Evolutionary conservation across 2,888 invertebrate species (phyloP), one percentile per base, ranked within the genome.

Genomic region (Oxystoma pomonae): DNA sequence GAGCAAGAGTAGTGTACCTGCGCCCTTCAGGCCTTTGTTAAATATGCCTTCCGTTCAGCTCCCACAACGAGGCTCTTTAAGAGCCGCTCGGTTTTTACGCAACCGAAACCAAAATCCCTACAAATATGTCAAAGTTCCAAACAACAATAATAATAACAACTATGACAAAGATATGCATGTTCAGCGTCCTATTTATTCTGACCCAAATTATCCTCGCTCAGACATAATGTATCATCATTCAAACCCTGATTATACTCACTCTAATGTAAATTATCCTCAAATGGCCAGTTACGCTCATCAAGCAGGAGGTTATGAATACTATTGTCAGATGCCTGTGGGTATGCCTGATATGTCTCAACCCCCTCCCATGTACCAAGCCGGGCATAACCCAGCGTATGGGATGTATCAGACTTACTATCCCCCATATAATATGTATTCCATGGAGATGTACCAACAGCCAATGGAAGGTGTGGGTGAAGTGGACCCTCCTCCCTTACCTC

Each of bases 401-500:
- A 68, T 74, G 61, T 71, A 69, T 63, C 61, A 63, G 61, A 59
- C 62, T 57, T 76, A 71, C 63, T 72, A 71, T 67, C 73, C 73
- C 51, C 71, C 71, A 55, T 78, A 75, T 35, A 35, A 35, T 69
- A 74, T 76, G 75, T 79, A 76, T 68, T 71, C 73, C 20, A 7
- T 59, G 21, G 76, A 75, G 60, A 74, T 77, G 71, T 78, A 74
- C 69, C 67, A 57, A 20, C 70, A 60, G 51, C 66, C 50, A 18
- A 16, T 63, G 58, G 35, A 57, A 16, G 55, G 20, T 20, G 56
- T 56, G 19, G 56, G 55, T 60, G 60, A 52, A 16, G 63, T 58
- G 56, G 67, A 71, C 55, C 76, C 75, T 58, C 82, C 80, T 58
- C 86, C 86, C 0, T 78, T 85, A 68, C 86, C 86, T 2, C 78